Conservation (phyloP, 2,797 vertebrate species). For the Champsocephalus gunnari region DNA sequence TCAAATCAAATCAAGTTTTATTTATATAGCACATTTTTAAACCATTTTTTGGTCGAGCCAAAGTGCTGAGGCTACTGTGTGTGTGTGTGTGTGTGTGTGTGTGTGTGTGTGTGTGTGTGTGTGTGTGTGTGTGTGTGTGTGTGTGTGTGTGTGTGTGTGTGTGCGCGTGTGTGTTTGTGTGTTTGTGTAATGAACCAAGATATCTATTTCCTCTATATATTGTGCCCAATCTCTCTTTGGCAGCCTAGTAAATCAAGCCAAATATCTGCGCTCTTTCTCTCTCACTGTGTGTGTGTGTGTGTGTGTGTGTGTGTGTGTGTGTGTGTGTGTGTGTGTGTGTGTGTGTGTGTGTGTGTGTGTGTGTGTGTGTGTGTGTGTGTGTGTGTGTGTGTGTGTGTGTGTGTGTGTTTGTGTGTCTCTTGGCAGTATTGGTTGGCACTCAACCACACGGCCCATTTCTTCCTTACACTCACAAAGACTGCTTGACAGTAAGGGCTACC, state of each 20-base stretch:
- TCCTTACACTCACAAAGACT: conserved; percentile 48
- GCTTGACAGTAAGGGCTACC: conserved; percentile 66
- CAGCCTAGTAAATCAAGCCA: conserved; percentile 64
- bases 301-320: too few species aligned
- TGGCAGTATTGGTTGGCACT: conserved; percentile 67
- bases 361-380: conserved; percentile 25
- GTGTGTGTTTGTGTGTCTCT: conserved; percentile 49
- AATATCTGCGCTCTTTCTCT: conserved; percentile 48
- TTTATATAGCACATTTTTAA: too few species aligned
- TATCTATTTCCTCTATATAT: conserved; percentile 61
- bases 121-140: too few species aligned
- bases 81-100: conserved; percentile 1
- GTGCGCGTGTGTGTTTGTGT: background rate
- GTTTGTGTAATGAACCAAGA: conserved; percentile 30
- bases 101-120: too few species aligned
- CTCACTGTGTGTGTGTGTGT: conserved; percentile 6
- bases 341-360: background rate
- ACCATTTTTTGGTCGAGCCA: too few species aligned
- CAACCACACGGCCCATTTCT: conserved; percentile 57
- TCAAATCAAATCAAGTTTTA: too few species aligned
- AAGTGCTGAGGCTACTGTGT: background rate
- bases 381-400: conserved; percentile 23
- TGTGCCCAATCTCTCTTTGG: conserved; percentile 53
- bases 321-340: too few species aligned
- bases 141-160: too few species aligned